Conservation (phyloP, 2,797 vertebrate species). For the Parauchenoglanis punctatus region DNA sequence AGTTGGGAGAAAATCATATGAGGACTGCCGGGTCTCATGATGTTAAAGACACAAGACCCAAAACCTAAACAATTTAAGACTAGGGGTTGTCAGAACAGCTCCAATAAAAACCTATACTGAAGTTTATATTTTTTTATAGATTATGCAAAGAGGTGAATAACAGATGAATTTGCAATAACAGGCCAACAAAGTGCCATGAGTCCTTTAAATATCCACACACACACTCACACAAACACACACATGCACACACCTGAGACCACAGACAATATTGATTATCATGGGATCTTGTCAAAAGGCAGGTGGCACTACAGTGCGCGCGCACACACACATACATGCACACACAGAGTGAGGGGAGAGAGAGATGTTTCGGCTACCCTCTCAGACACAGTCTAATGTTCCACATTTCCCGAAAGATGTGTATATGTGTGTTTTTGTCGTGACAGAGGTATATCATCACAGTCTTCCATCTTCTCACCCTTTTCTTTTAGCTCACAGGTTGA, state of each 20-base stretch:
- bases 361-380: neutral
- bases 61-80: neutral
- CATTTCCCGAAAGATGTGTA: neutral
- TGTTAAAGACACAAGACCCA: neutral
- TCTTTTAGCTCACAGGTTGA: neutral
- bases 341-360: too few relatives aligned
- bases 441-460: neutral
- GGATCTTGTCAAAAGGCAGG: conserved; percentile 55
- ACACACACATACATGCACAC: neutral
- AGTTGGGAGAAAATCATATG: too few relatives aligned
- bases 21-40: too few relatives aligned
- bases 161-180: conserved; percentile 2
- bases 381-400: neutral
- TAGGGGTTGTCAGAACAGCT: neutral
- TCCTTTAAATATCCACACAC: conserved; percentile 1
- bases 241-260: conserved; percentile 22
- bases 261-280: conserved; percentile 29
- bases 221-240: neutral
- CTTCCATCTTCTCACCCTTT: neutral
- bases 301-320: conserved; percentile 25
- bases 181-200: neutral
- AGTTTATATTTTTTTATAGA: neutral
- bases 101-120: neutral
- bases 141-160: neutral
- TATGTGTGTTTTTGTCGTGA: neutral